phyloP scores from a whole-genome alignment of 1,140 invertebrate species.

The Uloborus diversus region DNA sequence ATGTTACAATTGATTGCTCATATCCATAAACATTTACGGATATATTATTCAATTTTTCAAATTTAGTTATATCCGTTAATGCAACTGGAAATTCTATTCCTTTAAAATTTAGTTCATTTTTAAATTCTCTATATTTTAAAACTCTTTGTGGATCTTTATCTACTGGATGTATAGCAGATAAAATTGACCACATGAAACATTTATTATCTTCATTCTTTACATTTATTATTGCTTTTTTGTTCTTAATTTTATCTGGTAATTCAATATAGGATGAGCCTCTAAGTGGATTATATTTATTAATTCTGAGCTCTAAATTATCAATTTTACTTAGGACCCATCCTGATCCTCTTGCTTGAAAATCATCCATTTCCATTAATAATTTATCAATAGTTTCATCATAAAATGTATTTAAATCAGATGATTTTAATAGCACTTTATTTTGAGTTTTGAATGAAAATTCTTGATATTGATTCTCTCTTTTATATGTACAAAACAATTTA shows the following conservation, averaged over 20 bases:
- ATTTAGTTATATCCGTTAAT: not conserved
- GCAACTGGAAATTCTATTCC: not conserved
- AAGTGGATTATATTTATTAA: constrained; percentile 30
- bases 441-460: constrained; percentile 4
- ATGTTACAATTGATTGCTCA: not conserved
- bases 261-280: constrained; percentile 17
- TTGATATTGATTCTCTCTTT: not conserved
- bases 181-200: constrained; percentile 45
- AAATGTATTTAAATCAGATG: constrained; percentile 2
- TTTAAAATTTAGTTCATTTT: constrained; percentile 8
- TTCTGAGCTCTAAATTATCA: not conserved
- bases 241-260: constrained; percentile 4
- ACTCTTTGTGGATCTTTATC: not conserved
- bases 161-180: constrained; percentile 4
- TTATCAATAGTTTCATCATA: constrained; percentile 9
- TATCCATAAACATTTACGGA: constrained; percentile 26
- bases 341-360: constrained; percentile 6
- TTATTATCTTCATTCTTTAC: constrained; percentile 32
- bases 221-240: constrained; percentile 39
- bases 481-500: not conserved
- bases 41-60: constrained; percentile 29
- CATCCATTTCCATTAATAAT: not conserved
- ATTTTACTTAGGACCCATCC: not conserved
- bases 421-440: constrained; percentile 1
- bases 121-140: constrained; percentile 2